A percentile compares a stretch with the other conserved stretches of the same genome.
phyloP scores from a whole-genome alignment of 2,797 vertebrate genomes.

The Limnodromus scolopaceus region DNA sequence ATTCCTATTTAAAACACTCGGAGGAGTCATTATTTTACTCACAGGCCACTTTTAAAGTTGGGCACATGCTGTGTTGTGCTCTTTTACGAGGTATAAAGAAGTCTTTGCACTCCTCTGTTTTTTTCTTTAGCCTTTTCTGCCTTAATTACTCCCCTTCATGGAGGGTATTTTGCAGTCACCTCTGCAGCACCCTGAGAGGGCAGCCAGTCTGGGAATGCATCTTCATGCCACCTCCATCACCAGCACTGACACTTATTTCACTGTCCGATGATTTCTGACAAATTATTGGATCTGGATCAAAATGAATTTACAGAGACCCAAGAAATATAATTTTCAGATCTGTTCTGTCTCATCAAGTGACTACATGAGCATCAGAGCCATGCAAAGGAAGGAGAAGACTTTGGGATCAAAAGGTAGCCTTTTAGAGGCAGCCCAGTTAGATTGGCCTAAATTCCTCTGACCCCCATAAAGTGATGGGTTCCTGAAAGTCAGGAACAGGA shows the following conservation, averaged over 20 bases:
- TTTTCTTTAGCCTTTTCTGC: neutral
- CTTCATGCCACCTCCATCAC: neutral
- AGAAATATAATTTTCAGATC: neutral
- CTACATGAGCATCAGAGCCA: neutral
- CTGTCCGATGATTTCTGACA: neutral
- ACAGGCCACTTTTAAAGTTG: neutral
- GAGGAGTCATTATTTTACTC: slow-evolving; percentile 6
- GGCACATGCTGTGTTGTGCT: neutral
- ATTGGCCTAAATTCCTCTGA: neutral
- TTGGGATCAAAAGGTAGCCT: neutral
- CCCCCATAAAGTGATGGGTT: neutral
- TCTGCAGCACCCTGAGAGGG: neutral
- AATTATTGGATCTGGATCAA: neutral
- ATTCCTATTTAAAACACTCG: slow-evolving; percentile 10
- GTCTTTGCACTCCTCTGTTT: neutral
- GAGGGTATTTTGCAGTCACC: neutral
- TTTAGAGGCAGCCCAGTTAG: neutral
- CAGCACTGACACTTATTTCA: neutral
- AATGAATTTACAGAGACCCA: neutral
- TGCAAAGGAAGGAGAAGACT: neutral
- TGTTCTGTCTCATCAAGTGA: neutral
- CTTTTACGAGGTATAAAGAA: neutral
- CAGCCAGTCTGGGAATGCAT: neutral
- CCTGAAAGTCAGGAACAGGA: neutral
- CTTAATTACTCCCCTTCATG: neutral